Percentiles rank a stretch among this genome's conserved stretches.
These are phyloP conservation scores for Lepisosteus oculatus DNA, from an alignment of 2,113 vertebrate genomes.

Conservation along the genomic window DNA sequence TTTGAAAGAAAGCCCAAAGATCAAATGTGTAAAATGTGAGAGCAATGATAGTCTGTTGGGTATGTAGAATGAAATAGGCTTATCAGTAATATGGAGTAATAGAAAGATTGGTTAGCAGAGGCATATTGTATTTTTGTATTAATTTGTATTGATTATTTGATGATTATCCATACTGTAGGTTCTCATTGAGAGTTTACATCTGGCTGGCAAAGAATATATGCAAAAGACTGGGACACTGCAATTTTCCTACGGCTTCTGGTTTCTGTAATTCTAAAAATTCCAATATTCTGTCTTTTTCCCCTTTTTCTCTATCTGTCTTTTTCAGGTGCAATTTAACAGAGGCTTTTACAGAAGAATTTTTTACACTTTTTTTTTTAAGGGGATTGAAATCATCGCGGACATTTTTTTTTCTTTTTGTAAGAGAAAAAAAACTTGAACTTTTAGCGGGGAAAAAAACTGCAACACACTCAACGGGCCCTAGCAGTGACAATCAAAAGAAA, in stretches of 20 bases:
- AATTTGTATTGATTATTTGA: too few species aligned
- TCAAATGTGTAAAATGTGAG: too few species aligned
- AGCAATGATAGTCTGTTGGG: too few species aligned
- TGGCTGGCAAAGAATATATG: too few species aligned
- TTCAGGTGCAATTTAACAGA: slow-evolving; percentile 60
- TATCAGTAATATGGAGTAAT: too few species aligned
- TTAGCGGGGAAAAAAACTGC: slow-evolving; percentile 11
- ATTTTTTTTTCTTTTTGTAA: slow-evolving; percentile 23
- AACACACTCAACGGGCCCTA: slow-evolving; percentile 44
- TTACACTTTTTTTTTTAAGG: slow-evolving; percentile 58
- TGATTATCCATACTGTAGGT: too few species aligned
- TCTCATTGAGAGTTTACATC: too few species aligned
- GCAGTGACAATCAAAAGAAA: slow-evolving; percentile 77
- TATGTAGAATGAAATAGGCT: too few species aligned
- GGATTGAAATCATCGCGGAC: slow-evolving; percentile 66
- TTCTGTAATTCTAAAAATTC: neutral
- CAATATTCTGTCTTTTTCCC: slow-evolving; percentile 17
- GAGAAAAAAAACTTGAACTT: slow-evolving; percentile 56
- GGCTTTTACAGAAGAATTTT: slow-evolving; percentile 62
- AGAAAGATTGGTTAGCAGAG: too few species aligned
- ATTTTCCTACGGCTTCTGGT: neutral
- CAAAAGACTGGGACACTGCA: too few species aligned
- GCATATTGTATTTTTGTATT: too few species aligned
- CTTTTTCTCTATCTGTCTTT: slow-evolving; percentile 37
- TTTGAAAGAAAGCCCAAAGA: too few species aligned